Base-by-base conservation (phyloP, 2,797 vertebrate species). In the Chrosomus eos region DNA sequence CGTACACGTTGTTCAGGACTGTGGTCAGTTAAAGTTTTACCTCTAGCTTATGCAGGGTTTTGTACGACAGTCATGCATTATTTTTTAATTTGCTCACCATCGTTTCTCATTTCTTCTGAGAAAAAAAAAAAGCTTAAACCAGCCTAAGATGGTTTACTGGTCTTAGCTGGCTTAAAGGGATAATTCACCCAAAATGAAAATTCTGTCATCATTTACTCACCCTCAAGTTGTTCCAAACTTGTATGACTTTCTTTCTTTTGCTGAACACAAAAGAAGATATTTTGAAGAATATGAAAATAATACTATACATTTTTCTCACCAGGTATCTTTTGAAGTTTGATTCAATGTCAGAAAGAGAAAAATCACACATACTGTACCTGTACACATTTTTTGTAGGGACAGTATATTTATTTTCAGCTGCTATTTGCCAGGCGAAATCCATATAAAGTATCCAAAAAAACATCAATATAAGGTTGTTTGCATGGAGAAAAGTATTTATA, bases 21-120 rank as follows among this genome's bases (percentile, higher is more conserved):
- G 89, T 51, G 80, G 91, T 91, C 87, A 86, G 95, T 95, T 96
- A 96, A 96, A 90, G 91, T 95, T 95, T 95, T 91, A 96, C 95
- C 91, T 84, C 85, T 89, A 89, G 84, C 84, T 82, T 66, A 43
- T 66, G 64, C 81, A 60, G 64, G 58, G 21, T 58, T 68, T 43
- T 60, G 36, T 38, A 43, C 14, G 10, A 4, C 43, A 21, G 38
- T 74, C 64, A 48, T 67, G 28, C 36, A 72, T 66, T 26, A 13
- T 31, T 68, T 26, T 64, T 62, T 51, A 0, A 40, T 64, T 75
- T 68, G 31, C n/a, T 53, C 48, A 75, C 16, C 3, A 40, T 62
- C 38, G 36, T 75, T 84, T 75, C 40, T 11, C 51, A 26, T 71
- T 85, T 13, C 19, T 45, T 60, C 38, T 73, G 14, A 76, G 16